phyloP scores from a whole-genome alignment of 2,888 invertebrate genomes.

The Piscicola geometra region DNA sequence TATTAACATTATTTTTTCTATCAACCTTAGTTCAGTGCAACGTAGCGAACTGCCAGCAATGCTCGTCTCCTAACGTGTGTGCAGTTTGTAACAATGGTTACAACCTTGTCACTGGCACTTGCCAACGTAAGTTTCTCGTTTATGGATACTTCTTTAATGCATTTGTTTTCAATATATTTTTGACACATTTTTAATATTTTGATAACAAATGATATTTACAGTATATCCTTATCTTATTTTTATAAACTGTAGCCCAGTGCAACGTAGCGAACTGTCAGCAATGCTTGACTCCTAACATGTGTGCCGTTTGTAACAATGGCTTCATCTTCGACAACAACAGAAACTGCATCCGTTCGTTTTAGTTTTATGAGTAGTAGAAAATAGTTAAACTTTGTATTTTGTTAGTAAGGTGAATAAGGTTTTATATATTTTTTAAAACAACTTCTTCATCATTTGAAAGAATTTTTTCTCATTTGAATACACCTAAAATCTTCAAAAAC shows the following conservation, averaged over 20 bases:
- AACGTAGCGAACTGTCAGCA: conserved; percentile 12
- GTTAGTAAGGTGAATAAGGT: too few species aligned
- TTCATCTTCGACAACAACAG: conserved; percentile 7
- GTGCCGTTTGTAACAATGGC: conserved; percentile 9
- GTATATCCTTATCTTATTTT: background rate
- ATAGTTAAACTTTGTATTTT: too few species aligned
- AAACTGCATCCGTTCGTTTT: conserved; percentile 14
- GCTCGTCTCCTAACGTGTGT: conserved; percentile 26
- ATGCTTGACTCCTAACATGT: conserved; percentile 18
- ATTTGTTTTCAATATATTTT: background rate
- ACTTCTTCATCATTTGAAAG: background rate
- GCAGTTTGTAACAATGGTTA: conserved; percentile 20
- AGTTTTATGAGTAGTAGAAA: too few species aligned
- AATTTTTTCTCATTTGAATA: background rate
- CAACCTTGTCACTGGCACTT: background rate
- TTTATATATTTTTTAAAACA: background rate
- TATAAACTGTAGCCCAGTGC: conserved; percentile 8
- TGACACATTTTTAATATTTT: too few species aligned
- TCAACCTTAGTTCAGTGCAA: conserved; percentile 8
- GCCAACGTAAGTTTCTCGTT: too few species aligned
- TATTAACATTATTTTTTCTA: background rate
- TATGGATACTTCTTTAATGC: too few species aligned
- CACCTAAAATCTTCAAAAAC: background rate
- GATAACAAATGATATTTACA: too few species aligned
- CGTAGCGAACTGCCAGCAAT: conserved; percentile 3